Percentiles rank a stretch among this genome's conserved stretches.
Evolutionary conservation across 2,888 invertebrate genomes (phyloP).

Genomic region (Stenodera caucasica): DNA sequence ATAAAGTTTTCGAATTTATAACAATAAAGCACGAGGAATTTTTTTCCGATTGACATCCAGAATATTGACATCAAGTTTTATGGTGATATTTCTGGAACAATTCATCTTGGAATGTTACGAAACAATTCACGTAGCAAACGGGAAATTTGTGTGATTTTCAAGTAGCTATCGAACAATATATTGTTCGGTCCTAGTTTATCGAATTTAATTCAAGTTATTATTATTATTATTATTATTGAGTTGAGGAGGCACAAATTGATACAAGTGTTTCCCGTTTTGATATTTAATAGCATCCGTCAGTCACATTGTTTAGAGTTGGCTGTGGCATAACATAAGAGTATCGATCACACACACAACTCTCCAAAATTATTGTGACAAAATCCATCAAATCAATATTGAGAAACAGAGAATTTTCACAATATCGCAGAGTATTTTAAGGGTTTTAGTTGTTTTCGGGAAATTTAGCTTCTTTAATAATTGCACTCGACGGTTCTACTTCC

Average conservation of each 20-base stretch:
- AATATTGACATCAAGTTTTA: neutral
- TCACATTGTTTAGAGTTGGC: conserved; percentile 21
- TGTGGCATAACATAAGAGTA: conserved; percentile 22
- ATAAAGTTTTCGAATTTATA: no score
- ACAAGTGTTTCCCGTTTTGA: conserved; percentile 16
- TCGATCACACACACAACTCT: conserved; percentile 23
- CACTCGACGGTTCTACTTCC: conserved; percentile 30
- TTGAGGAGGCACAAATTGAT: conserved; percentile 9
- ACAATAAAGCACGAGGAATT: no score
- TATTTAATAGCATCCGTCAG: conserved; percentile 24
- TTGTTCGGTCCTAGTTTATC: neutral
- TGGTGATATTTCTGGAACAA: neutral
- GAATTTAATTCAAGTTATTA: neutral
- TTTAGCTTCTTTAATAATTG: conserved; percentile 30
- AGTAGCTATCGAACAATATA: neutral
- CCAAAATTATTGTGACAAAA: no score
- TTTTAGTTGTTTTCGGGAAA: conserved; percentile 1
- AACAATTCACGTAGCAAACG: no score
- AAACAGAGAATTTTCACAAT: conserved; percentile 23
- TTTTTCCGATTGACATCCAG: neutral
- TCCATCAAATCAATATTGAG: no score
- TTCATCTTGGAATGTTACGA: neutral
- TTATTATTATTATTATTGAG: neutral
- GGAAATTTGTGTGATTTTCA: neutral
- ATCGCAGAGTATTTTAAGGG: no score